These are phyloP conservation scores for Cryptotermes secundus DNA, from an alignment of 1,140 invertebrate genomes.

Conservation along the genomic window DNA sequence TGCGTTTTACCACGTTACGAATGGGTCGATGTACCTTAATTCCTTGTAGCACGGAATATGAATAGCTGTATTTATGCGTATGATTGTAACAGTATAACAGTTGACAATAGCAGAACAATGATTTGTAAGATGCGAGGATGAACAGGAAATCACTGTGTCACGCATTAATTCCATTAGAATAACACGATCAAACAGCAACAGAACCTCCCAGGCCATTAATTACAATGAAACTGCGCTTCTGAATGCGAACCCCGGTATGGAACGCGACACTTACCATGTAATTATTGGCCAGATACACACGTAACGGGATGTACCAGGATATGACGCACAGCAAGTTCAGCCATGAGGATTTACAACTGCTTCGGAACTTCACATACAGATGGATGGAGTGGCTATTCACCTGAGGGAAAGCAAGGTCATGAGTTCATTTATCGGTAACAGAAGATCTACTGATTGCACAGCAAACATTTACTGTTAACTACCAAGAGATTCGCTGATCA, in stretches of 20 bases:
- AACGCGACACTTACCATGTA: neutral
- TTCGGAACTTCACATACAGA: neutral
- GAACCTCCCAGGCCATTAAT: neutral
- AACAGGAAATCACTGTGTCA: conserved; percentile 7
- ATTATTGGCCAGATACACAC: neutral
- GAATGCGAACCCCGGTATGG: neutral
- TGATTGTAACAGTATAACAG: neutral
- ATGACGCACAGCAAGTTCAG: neutral
- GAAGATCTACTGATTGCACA: too few relatives aligned
- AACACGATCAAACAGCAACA: conserved; percentile 1
- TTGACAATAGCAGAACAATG: conserved; percentile 4
- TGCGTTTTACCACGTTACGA: too few relatives aligned
- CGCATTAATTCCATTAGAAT: conserved; percentile 6
- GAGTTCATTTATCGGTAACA: too few relatives aligned
- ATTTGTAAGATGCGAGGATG: neutral
- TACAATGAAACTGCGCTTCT: neutral
- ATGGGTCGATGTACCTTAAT: too few relatives aligned
- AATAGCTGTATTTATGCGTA: neutral
- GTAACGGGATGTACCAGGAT: neutral
- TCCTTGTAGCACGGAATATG: too few relatives aligned
- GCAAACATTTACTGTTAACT: neutral
- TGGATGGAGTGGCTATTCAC: too few relatives aligned
- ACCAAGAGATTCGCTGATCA: neutral
- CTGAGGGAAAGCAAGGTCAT: too few relatives aligned
- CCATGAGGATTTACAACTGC: neutral